Evolutionary conservation across 2,113 vertebrate species (phyloP).

Genomic region (Urocitellus parryii): DNA sequence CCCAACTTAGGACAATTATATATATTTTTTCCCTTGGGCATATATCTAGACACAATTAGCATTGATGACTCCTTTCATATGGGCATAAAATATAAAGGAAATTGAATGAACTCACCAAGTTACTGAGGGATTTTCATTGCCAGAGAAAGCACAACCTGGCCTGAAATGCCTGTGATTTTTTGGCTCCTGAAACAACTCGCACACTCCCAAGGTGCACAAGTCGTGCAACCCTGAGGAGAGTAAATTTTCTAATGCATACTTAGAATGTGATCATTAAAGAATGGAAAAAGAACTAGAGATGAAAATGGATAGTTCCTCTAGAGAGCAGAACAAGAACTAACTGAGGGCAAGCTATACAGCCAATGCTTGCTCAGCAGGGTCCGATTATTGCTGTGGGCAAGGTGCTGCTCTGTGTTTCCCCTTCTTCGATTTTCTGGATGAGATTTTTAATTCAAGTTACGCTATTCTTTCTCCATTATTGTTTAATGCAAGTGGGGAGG

Average conservation of each 20-base stretch:
- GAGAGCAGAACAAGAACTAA: not conserved
- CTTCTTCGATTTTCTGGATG: conserved; percentile 5
- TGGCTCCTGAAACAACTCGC: not conserved
- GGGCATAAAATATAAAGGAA: not conserved
- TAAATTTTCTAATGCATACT: not conserved
- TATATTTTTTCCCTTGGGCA: not conserved
- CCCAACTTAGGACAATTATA: not conserved
- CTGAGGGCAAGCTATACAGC: not conserved
- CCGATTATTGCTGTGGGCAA: not conserved
- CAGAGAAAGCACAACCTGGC: not conserved
- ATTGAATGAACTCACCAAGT: not conserved
- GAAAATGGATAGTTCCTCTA: not conserved
- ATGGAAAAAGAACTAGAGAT: not conserved
- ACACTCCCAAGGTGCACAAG: not conserved
- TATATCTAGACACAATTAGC: not conserved
- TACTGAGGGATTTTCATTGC: not conserved
- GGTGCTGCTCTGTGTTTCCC: not conserved
- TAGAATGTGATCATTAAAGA: not conserved
- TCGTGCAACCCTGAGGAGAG: not conserved
- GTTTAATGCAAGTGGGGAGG: not conserved
- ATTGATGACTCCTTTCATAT: not conserved
- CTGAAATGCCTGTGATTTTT: not conserved
- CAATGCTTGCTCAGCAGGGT: not conserved
- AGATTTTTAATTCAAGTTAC: conserved; percentile 5
- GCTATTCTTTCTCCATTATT: not conserved